These are phyloP conservation scores for Aleadryas rufinucha DNA, from an alignment of 2,113 vertebrate species.

Conservation along the genomic window DNA sequence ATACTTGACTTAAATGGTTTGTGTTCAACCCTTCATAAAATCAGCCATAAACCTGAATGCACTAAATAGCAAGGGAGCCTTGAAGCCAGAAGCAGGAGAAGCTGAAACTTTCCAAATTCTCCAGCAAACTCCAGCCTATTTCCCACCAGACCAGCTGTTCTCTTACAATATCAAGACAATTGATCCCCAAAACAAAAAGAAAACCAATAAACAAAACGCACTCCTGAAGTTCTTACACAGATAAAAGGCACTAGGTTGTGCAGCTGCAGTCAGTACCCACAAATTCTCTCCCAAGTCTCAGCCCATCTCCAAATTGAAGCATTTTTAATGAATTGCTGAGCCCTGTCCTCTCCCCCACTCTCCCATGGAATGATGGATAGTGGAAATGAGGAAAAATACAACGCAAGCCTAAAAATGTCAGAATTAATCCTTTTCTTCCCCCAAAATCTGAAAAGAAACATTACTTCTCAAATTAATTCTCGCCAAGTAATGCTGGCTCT, in stretches of 20 bases:
- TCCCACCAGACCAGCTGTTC: neutral
- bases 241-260: neutral
- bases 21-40: slow-evolving; percentile 68
- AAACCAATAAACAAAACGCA: neutral
- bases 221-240: neutral
- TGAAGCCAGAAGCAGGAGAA: neutral
- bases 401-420: neutral
- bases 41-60: slow-evolving; percentile 39
- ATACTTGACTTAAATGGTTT: slow-evolving; percentile 71
- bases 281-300: neutral
- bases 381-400: neutral
- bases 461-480: slow-evolving; percentile 44
- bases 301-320: neutral
- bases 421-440: slow-evolving; percentile 10
- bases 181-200: neutral
- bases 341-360: neutral
- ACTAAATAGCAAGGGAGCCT: slow-evolving; percentile 1
- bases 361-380: neutral
- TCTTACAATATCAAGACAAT: neutral
- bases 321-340: neutral
- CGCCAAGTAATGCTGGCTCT: neutral
- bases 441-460: neutral
- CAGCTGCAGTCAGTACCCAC: neutral
- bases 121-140: neutral
- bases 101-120: slow-evolving; percentile 6